Conservation (phyloP, 2,888 invertebrate genomes). For the Cremastobaeus sp. region DNA sequence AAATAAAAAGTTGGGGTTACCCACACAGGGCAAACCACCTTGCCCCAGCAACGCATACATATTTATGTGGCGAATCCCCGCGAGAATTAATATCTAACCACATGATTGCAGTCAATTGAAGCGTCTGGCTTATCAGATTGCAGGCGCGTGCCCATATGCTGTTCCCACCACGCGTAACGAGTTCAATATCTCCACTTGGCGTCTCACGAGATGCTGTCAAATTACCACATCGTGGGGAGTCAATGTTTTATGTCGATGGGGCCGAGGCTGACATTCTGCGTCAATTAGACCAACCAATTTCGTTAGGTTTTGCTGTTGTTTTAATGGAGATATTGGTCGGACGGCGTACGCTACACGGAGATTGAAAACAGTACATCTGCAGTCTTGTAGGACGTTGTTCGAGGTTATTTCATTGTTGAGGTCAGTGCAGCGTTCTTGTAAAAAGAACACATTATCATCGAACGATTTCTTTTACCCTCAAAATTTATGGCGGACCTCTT, state of each 20-base stretch:
- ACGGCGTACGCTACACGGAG: background rate
- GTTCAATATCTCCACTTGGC: conserved; percentile 33
- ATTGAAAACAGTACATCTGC: conserved; percentile 2
- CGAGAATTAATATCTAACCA: conserved; percentile 72
- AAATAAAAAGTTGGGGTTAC: no score
- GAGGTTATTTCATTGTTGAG: background rate
- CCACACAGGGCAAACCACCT: no score
- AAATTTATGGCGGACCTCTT: no score
- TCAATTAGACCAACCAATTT: conserved; percentile 49
- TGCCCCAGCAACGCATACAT: conserved; percentile 8
- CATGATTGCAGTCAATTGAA: conserved; percentile 75
- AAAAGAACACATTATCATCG: no score
- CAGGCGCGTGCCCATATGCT: conserved; percentile 75
- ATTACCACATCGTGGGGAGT: conserved; percentile 27
- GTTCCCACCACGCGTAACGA: conserved; percentile 65
- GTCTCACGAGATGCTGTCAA: conserved; percentile 41
- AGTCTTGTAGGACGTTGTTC: background rate
- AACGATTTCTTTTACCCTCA: background rate
- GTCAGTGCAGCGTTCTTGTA: no score
- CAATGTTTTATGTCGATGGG: conserved; percentile 21
- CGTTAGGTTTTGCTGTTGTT: conserved; percentile 12
- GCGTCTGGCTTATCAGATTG: conserved; percentile 73
- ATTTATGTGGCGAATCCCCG: conserved; percentile 64
- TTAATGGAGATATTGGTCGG: conserved; percentile 3
- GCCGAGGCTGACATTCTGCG: conserved; percentile 18